Evolutionary conservation across 2,113 vertebrate species (phyloP).

Genomic region (Microtus ochrogaster): DNA sequence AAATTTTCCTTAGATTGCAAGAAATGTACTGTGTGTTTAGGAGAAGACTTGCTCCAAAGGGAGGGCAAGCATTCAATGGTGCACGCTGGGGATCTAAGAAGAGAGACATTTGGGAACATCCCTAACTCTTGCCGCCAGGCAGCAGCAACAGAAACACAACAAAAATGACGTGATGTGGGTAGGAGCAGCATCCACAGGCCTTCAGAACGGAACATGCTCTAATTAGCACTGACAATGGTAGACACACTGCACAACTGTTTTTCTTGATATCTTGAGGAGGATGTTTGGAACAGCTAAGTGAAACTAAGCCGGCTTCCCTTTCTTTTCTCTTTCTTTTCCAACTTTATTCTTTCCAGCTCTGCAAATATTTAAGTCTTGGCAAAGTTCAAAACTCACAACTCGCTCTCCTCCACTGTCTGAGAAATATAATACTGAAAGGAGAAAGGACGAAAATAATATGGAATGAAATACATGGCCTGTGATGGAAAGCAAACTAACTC

Average conservation of each 20-base stretch:
- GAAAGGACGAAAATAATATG: slow-evolving; percentile 56
- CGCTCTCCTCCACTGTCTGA: slow-evolving; percentile 59
- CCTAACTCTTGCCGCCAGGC: fast-evolving
- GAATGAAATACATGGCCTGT: slow-evolving; percentile 50
- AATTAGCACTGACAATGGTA: background rate
- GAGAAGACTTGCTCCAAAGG: background rate
- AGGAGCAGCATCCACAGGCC: background rate
- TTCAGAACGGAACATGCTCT: background rate
- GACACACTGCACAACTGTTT: background rate
- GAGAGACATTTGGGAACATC: background rate
- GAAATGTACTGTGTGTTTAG: background rate
- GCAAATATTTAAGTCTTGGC: slow-evolving; percentile 72
- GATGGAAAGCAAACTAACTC: slow-evolving; percentile 45
- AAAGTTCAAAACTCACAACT: slow-evolving; percentile 60
- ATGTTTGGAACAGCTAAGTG: background rate
- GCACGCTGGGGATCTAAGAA: background rate
- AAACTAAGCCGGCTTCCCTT: background rate
- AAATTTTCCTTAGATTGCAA: background rate
- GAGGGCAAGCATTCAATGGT: background rate
- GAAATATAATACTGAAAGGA: slow-evolving; percentile 59
- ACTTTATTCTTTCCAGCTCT: slow-evolving; percentile 60
- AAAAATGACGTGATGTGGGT: fast-evolving
- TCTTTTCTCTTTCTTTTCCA: background rate
- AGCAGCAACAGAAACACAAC: background rate
- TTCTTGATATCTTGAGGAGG: background rate